phyloP scores from a whole-genome alignment of 2,888 invertebrate genomes.

The Cancer borealis region DNA sequence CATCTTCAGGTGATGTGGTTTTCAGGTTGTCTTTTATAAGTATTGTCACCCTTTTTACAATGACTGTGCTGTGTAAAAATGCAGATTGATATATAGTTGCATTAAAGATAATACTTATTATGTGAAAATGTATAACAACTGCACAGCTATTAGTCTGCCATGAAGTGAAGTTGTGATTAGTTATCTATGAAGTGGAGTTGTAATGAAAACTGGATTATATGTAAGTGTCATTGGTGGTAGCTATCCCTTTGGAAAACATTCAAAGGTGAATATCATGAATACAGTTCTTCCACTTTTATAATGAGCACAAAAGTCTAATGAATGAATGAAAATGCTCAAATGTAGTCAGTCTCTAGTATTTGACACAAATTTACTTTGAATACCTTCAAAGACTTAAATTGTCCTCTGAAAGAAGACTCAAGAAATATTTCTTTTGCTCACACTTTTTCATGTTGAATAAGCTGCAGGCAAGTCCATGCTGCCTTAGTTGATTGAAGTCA shows the following conservation, averaged over 20 bases:
- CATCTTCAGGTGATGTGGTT: background rate
- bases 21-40: slow-evolving; percentile 29
- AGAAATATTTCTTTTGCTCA: background rate
- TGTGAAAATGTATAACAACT: slow-evolving; percentile 1
- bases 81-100: background rate
- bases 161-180: slow-evolving; percentile 25
- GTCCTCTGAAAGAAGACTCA: background rate
- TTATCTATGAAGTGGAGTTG: background rate
- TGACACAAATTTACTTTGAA: slow-evolving; percentile 14
- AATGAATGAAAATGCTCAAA: slow-evolving; percentile 54
- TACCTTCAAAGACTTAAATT: background rate
- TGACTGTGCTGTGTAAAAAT: slow-evolving; percentile 4
- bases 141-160: background rate
- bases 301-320: slow-evolving; percentile 49
- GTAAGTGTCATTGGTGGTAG: background rate
- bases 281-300: slow-evolving; percentile 50
- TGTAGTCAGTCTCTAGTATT: slow-evolving; percentile 42
- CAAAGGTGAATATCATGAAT: slow-evolving; percentile 36
- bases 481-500: background rate
- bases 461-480: background rate
- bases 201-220: background rate
- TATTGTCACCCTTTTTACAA: background rate
- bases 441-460: background rate
- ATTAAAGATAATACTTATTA: background rate
- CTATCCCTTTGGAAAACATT: slow-evolving; percentile 11